Conservation (phyloP, 2,888 invertebrate species). For the Cylindroiulus punctatus region DNA sequence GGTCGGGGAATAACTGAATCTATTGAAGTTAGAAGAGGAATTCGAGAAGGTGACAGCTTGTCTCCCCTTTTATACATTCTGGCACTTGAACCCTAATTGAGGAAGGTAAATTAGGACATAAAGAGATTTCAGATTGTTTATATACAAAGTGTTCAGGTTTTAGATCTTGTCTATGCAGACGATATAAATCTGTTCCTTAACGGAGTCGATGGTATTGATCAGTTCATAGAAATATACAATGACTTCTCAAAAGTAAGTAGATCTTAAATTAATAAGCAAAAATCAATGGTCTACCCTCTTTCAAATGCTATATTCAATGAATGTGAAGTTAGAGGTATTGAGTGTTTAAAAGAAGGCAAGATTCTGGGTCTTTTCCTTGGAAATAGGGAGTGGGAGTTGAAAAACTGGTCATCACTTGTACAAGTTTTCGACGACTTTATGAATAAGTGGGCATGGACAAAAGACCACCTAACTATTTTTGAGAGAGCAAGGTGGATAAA, state of each 20-base stretch:
- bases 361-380: not conserved
- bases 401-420: not conserved
- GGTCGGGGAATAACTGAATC: too few relatives aligned
- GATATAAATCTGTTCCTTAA: not conserved
- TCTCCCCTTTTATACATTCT: not conserved
- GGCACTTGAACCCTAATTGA: not conserved
- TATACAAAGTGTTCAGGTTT: not conserved
- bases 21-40: not conserved
- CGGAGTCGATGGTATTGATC: not conserved
- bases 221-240: not conserved
- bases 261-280: not conserved
- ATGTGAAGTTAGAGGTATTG: too few relatives aligned
- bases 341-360: not conserved
- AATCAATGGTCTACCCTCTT: too few relatives aligned
- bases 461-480: not conserved
- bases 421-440: not conserved
- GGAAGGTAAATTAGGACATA: not conserved
- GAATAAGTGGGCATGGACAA: not conserved
- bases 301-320: too few relatives aligned
- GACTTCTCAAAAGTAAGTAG: not conserved
- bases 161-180: not conserved
- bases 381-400: not conserved
- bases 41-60: not conserved
- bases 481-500: not conserved
- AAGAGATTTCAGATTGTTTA: not conserved